A percentile compares a stretch with the other conserved stretches of the same genome.
These are phyloP conservation scores for Brachyopa scutellaris DNA, from an alignment of 2,888 invertebrate genomes.

Conservation along the genomic window DNA sequence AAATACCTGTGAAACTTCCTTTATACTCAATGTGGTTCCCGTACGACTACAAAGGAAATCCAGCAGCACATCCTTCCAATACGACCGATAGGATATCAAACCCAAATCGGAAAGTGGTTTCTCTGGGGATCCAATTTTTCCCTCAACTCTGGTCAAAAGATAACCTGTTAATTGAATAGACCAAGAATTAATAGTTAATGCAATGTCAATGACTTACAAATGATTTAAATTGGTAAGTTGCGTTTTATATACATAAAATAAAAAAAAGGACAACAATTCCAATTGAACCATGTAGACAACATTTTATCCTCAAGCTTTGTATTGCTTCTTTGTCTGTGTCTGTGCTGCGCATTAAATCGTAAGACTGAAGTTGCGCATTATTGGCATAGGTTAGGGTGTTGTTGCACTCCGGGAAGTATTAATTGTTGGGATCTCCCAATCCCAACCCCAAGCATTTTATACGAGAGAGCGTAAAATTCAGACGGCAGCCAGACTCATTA, in stretches of 20 bases:
- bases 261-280: slow-evolving; percentile 44
- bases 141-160: slow-evolving; percentile 96
- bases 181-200: slow-evolving; percentile 29
- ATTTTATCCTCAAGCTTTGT: slow-evolving; percentile 63
- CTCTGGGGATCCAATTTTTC: slow-evolving; percentile 99
- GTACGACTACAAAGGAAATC: slow-evolving; percentile 94
- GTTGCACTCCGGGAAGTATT: slow-evolving; percentile 69
- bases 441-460: slow-evolving; percentile 54
- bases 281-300: slow-evolving; percentile 71
- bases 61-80: slow-evolving; percentile 98
- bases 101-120: slow-evolving; percentile 99
- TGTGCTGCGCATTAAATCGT: slow-evolving; percentile 73
- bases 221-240: slow-evolving; percentile 34
- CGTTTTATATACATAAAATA: slow-evolving; percentile 14
- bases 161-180: slow-evolving; percentile 87
- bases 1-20: slow-evolving; percentile 87
- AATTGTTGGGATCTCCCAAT: slow-evolving; percentile 66
- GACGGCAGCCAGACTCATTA: slow-evolving; percentile 71
- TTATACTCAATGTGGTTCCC: slow-evolving; percentile 94
- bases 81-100: slow-evolving; percentile 97
- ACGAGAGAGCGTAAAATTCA: slow-evolving; percentile 63
- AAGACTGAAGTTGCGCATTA: slow-evolving; percentile 76
- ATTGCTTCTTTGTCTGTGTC: slow-evolving; percentile 47
- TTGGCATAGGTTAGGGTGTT: slow-evolving; percentile 76
- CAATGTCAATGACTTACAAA: slow-evolving; percentile 50